Conservation (phyloP, 2,888 invertebrate genomes). For the Drosophila seclusa region DNA sequence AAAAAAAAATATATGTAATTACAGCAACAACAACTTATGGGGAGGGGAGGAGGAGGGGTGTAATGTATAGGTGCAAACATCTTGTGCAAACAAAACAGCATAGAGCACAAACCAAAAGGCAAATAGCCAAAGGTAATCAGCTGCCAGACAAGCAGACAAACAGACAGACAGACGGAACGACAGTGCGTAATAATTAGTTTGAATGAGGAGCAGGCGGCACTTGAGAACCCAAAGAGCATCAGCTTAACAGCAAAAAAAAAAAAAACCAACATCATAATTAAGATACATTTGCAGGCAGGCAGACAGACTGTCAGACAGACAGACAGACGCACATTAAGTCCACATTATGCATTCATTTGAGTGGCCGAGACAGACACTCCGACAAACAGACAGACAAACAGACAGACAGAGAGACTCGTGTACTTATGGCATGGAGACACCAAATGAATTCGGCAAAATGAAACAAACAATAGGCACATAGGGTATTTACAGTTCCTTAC, state of each 20-base stretch:
- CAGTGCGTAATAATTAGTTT: constrained; percentile 66
- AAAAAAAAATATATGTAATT: constrained; percentile 2
- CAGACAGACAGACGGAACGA: constrained; percentile 24
- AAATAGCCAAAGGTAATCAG: constrained; percentile 71
- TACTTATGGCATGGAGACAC: constrained; percentile 11
- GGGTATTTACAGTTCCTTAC: background rate
- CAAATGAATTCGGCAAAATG: constrained; percentile 42
- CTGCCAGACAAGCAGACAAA: constrained; percentile 40
- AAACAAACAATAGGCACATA: constrained; percentile 7
- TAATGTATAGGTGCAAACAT: constrained; percentile 46
- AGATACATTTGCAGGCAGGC: constrained; percentile 47
- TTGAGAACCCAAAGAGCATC: constrained; percentile 41
- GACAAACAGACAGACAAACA: constrained; percentile 17
- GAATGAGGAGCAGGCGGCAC: constrained; percentile 57
- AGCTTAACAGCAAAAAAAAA: constrained; percentile 19
- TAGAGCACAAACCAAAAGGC: constrained; percentile 40
- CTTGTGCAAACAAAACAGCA: constrained; percentile 30
- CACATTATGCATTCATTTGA: constrained; percentile 71
- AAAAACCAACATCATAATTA: constrained; percentile 35
- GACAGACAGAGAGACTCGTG: constrained; percentile 2
- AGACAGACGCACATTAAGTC: constrained; percentile 55
- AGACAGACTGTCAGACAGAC: constrained; percentile 15
- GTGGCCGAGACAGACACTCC: constrained; percentile 28
- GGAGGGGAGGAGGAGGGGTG: background rate
- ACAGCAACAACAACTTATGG: background rate